Conservation (phyloP, 2,113 vertebrate species). For the Tragelaphus imberbis region DNA sequence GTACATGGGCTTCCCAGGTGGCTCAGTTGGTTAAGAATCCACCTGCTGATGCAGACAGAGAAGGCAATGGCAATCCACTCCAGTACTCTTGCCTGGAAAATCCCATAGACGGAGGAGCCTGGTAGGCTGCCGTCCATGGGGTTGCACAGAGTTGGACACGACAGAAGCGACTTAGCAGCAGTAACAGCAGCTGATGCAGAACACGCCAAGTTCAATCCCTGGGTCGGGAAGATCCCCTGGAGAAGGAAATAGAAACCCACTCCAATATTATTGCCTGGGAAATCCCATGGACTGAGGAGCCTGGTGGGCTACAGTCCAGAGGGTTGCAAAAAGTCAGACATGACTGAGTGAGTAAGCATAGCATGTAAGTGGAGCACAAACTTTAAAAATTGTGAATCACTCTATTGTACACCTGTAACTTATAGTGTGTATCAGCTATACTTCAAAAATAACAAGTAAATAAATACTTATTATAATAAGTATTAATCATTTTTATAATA, state of each 20-base stretch:
- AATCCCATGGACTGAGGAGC: neutral
- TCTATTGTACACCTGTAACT: neutral
- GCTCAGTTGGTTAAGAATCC: neutral
- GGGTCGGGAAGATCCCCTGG: neutral
- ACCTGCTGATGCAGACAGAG: neutral
- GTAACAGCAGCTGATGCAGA: neutral
- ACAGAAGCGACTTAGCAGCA: neutral
- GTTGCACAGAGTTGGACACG: neutral
- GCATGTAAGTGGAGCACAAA: neutral
- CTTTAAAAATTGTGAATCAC: neutral
- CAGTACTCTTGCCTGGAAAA: neutral
- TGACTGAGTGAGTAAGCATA: neutral
- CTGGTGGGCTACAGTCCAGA: neutral
- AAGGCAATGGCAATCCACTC: neutral
- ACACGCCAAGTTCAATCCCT: neutral
- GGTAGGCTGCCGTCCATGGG: neutral
- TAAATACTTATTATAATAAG: neutral
- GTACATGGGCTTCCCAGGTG: neutral
- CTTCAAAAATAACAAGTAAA: neutral
- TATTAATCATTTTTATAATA: too few relatives aligned
- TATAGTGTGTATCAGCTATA: neutral
- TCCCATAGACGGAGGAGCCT: neutral
- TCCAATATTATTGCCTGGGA: neutral
- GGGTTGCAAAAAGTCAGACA: neutral
- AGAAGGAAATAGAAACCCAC: neutral